phyloP scores from a whole-genome alignment of 2,888 invertebrate genomes.

The Chalcosyrphus nemorum region DNA sequence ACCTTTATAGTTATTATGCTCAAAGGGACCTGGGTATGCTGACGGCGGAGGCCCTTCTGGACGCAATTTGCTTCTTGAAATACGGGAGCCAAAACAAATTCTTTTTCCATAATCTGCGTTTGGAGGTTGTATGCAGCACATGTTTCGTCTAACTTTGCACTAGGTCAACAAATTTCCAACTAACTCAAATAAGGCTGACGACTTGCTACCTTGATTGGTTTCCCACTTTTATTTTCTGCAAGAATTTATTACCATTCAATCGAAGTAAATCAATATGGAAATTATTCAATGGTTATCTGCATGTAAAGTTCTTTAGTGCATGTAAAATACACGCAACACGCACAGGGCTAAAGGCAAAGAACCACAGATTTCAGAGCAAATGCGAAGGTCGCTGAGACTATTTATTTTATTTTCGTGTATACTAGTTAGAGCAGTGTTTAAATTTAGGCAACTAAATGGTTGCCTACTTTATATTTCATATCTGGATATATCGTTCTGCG shows the following conservation, averaged over 20 bases:
- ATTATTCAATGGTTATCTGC: background rate
- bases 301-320: background rate
- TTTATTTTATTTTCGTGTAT: background rate
- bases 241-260: slow-evolving; percentile 30
- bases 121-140: background rate
- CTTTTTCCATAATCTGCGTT: background rate
- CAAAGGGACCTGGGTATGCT: slow-evolving; percentile 76
- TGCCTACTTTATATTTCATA: no score
- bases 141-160: slow-evolving; percentile 18
- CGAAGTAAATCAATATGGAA: slow-evolving; percentile 29
- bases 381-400: background rate
- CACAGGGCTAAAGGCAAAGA: background rate
- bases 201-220: background rate
- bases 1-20: slow-evolving; percentile 73
- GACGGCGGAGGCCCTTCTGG: background rate
- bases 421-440: background rate
- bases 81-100: slow-evolving; percentile 53
- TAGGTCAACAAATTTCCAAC: slow-evolving; percentile 33
- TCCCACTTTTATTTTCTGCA: background rate
- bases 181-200: background rate
- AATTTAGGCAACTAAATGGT: background rate
- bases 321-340: slow-evolving; percentile 16
- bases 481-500: no score
- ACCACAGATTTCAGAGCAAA: background rate
- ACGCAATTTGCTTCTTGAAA: slow-evolving; percentile 12